Conservation (phyloP, 2,797 vertebrate genomes). For the Aphelocoma californica region DNA sequence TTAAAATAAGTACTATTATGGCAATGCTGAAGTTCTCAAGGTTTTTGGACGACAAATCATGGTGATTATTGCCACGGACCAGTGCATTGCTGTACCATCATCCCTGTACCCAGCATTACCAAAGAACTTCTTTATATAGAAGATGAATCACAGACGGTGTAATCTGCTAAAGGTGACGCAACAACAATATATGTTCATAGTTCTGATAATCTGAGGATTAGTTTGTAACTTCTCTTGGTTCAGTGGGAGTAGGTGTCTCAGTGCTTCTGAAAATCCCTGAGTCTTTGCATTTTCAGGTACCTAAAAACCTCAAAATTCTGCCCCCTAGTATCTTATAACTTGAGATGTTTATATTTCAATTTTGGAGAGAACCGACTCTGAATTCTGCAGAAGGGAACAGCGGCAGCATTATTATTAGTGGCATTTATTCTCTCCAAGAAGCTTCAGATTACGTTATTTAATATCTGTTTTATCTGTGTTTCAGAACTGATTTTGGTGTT, state of each 20-base stretch:
- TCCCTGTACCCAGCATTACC: background rate
- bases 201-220: background rate
- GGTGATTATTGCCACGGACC: background rate
- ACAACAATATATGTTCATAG: background rate
- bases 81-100: background rate
- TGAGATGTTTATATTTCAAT: background rate
- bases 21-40: background rate
- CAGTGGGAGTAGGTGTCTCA: background rate
- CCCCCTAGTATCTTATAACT: background rate
- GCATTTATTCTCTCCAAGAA: conserved; percentile 26
- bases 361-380: background rate
- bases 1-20: background rate
- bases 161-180: background rate
- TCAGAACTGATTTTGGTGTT: conserved; percentile 51
- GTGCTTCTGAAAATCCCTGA: background rate
- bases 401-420: conserved; percentile 12
- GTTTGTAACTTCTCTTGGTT: background rate
- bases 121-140: background rate
- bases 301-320: background rate
- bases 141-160: background rate
- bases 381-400: background rate
- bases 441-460: conserved; percentile 52
- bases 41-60: background rate
- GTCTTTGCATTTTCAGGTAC: background rate
- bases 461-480: conserved; percentile 64